Conservation (phyloP, 2,797 vertebrate genomes). For the Mareca strepera region DNA sequence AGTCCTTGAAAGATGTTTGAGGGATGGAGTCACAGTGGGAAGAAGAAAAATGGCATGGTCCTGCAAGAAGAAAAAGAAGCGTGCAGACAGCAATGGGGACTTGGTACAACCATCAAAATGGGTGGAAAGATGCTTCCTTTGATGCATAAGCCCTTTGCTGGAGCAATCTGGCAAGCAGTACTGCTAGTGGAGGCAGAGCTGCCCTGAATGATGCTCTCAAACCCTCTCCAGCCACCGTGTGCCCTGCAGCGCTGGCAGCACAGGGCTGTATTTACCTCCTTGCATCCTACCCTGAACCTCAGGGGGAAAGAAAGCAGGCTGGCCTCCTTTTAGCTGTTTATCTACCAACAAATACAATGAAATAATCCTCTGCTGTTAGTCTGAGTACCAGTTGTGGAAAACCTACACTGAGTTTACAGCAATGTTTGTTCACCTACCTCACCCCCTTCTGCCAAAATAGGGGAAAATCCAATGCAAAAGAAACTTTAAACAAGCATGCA, state of each 20-base stretch:
- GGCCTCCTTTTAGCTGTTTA: neutral
- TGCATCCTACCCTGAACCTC: neutral
- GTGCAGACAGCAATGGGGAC: neutral
- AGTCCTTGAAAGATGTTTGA: neutral
- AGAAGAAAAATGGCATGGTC: neutral
- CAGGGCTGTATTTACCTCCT: neutral
- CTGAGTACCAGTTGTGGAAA: neutral
- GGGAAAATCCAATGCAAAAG: neutral
- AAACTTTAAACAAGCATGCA: neutral
- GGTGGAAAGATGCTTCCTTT: neutral
- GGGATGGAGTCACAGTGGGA: neutral
- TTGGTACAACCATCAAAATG: neutral
- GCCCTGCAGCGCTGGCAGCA: neutral
- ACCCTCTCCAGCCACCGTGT: neutral
- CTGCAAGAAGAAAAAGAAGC: neutral
- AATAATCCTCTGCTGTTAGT: neutral
- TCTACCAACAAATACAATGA: neutral
- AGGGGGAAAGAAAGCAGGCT: neutral
- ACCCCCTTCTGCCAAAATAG: fast-evolving
- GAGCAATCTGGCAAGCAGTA: neutral
- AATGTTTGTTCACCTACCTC: neutral
- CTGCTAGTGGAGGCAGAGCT: neutral
- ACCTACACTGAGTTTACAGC: neutral
- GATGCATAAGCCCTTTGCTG: neutral
- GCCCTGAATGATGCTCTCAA: neutral